phyloP scores from a whole-genome alignment of 2,113 vertebrate species.

The Crotalus horridus region DNA sequence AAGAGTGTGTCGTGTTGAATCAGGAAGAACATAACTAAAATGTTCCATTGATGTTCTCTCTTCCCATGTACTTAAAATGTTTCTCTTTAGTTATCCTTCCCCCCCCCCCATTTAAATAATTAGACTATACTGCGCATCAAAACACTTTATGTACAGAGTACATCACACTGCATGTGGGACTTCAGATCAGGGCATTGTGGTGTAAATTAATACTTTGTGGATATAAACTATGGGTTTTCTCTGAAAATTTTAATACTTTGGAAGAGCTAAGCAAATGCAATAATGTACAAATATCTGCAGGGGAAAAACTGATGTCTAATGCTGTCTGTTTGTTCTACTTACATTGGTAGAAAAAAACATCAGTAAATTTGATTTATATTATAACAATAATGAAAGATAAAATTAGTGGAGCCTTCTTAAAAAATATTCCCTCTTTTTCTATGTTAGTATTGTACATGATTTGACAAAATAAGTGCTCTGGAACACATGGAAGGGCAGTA shows the following conservation, averaged over 20 bases:
- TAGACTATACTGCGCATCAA: neutral
- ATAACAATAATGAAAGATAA: neutral
- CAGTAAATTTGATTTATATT: neutral
- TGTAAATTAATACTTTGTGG: neutral
- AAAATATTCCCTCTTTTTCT: neutral
- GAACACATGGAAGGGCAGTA: neutral
- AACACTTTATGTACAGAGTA: neutral
- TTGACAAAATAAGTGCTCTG: neutral
- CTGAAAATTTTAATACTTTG: neutral
- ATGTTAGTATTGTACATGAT: neutral
- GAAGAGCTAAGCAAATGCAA: neutral
- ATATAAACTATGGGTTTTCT: neutral
- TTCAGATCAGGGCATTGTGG: neutral
- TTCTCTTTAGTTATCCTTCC: neutral
- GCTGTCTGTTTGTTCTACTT: neutral
- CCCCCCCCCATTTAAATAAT: neutral
- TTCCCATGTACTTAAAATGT: neutral
- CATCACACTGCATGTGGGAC: neutral
- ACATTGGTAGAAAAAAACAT: neutral
- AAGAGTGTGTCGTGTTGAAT: neutral
- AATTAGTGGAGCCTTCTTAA: neutral
- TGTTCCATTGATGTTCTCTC: neutral
- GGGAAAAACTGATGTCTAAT: neutral
- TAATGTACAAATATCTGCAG: neutral
- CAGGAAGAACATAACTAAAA: slow-evolving; percentile 7